Conservation (phyloP, 2,888 invertebrate genomes). For the Silvanus unidentatus region DNA sequence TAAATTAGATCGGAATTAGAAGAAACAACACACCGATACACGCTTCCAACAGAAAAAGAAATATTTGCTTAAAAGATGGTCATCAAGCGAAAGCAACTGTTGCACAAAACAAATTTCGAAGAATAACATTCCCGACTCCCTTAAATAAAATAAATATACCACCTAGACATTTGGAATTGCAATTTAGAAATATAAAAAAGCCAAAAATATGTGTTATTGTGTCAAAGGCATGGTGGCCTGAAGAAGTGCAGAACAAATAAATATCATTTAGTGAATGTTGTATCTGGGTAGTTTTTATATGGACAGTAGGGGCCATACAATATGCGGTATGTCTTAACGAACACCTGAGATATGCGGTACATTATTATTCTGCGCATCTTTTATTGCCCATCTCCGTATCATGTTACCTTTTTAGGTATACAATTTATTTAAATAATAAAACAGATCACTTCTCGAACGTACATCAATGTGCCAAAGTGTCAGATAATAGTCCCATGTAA, state of each 20-base stretch:
- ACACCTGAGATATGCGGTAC: conserved; percentile 26
- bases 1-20: conserved; percentile 26
- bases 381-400: conserved; percentile 20
- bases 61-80: conserved; percentile 15
- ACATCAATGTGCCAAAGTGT: conserved; percentile 11
- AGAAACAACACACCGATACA: conserved; percentile 10
- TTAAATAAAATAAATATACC: conserved; percentile 27
- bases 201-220: conserved; percentile 36
- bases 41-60: conserved; percentile 16
- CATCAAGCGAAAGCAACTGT: conserved; percentile 14
- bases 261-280: conserved; percentile 30
- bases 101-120: conserved; percentile 31
- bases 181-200: background rate
- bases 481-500: background rate
- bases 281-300: conserved; percentile 19
- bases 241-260: conserved; percentile 38
- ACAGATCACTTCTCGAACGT: conserved; percentile 19
- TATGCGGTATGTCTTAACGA: conserved; percentile 28
- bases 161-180: conserved; percentile 19
- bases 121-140: conserved; percentile 33
- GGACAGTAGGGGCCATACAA: conserved; percentile 14
- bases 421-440: conserved; percentile 18
- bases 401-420: conserved; percentile 19
- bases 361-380: conserved; percentile 24
- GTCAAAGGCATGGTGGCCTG: conserved; percentile 31